phyloP scores from a whole-genome alignment of 2,113 vertebrate genomes.

The Indicator maculatus region DNA sequence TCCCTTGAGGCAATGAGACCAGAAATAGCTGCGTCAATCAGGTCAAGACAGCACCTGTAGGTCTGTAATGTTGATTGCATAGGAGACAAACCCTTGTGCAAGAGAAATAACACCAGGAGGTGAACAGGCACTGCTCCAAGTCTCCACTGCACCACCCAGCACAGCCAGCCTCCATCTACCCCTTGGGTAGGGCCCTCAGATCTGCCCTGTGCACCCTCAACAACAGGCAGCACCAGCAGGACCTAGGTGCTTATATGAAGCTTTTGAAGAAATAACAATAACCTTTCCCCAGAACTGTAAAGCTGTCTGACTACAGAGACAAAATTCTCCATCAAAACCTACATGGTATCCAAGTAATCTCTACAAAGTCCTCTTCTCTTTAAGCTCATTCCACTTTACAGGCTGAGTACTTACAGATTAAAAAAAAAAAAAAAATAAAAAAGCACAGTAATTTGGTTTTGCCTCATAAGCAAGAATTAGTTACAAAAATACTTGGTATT shows the following conservation, averaged over 20 bases:
- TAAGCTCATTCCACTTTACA: conserved; percentile 1
- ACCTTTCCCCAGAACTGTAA: background rate
- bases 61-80: accelerated
- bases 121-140: background rate
- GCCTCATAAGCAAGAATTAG: conserved; percentile 41
- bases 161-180: background rate
- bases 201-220: background rate
- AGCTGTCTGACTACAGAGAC: background rate
- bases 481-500: conserved; percentile 40
- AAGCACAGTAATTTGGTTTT: background rate
- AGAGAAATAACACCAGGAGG: background rate
- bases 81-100: background rate
- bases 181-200: background rate
- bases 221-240: background rate
- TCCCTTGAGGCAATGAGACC: accelerated
- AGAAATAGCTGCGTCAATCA: accelerated
- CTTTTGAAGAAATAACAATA: background rate
- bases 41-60: background rate
- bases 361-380: background rate
- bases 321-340: background rate
- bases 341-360: background rate
- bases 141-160: background rate
- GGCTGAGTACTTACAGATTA: background rate
- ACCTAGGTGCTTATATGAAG: accelerated
- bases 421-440: background rate